Conservation (phyloP, 2,113 vertebrate genomes). For the Eulemur rufifrons region DNA sequence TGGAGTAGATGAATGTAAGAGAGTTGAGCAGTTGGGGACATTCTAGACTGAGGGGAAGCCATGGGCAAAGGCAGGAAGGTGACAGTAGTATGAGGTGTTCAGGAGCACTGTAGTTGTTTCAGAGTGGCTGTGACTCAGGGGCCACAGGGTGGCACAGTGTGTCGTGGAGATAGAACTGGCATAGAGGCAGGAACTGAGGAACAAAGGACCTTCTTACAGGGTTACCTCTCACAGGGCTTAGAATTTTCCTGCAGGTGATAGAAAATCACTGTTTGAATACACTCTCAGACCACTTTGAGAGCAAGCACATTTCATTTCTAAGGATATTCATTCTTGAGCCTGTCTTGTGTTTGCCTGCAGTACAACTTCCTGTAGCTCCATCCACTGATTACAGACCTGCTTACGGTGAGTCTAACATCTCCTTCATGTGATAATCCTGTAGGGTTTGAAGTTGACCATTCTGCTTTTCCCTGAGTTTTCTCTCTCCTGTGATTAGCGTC, state of each 20-base stretch:
- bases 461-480: too few relatives aligned
- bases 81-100: not conserved
- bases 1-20: not conserved
- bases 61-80: not conserved
- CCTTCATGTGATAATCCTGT: too few relatives aligned
- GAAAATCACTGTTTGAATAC: not conserved
- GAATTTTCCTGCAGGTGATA: not conserved
- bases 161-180: not conserved
- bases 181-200: not conserved
- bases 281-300: not conserved
- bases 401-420: too few relatives aligned
- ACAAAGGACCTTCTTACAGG: not conserved
- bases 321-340: not conserved
- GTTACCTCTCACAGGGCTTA: not conserved
- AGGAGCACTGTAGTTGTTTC: not conserved
- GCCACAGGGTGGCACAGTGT: not conserved
- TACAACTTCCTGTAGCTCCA: not conserved
- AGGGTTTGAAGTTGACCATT: too few relatives aligned
- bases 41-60: not conserved
- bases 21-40: not conserved
- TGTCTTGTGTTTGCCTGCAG: not conserved
- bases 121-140: not conserved
- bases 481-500: too few relatives aligned
- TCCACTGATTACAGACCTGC: not conserved
- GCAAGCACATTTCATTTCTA: not conserved